Evolutionary conservation across 2,797 vertebrate species (phyloP), one percentile per base, ranked within the genome.

Genomic region (Melanotaenia nigrans): DNA sequence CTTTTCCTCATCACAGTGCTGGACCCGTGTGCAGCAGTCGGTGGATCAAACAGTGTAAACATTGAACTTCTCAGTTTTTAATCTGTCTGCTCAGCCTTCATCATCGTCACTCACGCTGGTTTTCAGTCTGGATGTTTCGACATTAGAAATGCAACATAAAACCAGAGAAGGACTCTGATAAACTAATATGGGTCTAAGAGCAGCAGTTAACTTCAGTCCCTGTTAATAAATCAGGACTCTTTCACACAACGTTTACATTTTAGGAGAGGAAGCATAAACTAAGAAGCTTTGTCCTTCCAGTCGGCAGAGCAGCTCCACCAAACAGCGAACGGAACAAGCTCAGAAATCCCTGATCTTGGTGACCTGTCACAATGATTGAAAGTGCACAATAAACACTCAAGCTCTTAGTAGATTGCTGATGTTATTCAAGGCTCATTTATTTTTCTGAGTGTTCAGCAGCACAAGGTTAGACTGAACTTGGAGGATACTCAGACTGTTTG

Each of bases 341-440:
- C 25, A 85, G 61, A 85, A 87, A 85, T 56, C 70, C 71, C 70
- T 79, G 79, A 78, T 71, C 74, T 68, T 49, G 38, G 60, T 38
- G 71, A 77, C 73, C 75, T 78, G 82, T 78, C 83, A 87, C 71
- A 81, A 71, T 87, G 88, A 91, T 87, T 89, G 75, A 90, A 80
- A 70, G 69, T 68, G 74, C 66, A 84, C 80, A 78, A 78, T 81
- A 88, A 88, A 90, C 65, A 83, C 56, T 40, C 22, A 2, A 22
- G 79, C 88, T 84, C 77, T 90, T 85, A 89, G 86, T 38, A 82
- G 82, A 89, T 87, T 91, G 81, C 75, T 79, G 73, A 82, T 76
- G 76, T 75, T 72, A 75, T 75, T 78, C 58, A 6, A 56, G 59
- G 35, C 71, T 79, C 77, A 85, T 89, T 81, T 85, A 42, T 42